Evolutionary conservation across 1,140 invertebrate species (phyloP).

Genomic region (Ips nitidus): DNA sequence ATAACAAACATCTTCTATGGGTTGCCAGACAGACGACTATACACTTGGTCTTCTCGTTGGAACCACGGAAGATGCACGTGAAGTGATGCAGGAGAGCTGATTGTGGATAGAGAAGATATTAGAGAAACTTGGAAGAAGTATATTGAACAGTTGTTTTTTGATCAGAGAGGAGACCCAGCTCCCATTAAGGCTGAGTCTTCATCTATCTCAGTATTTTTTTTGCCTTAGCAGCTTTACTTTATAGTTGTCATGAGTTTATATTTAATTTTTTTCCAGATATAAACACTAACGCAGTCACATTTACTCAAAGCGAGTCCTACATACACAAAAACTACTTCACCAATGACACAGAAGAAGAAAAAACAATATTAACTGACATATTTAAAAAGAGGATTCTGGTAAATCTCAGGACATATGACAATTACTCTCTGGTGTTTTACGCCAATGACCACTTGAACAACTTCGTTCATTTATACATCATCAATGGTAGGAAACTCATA

Average conservation of each 20-base stretch:
- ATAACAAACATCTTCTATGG: too few species aligned
- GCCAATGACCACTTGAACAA: constrained; percentile 93
- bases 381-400: constrained; percentile 78
- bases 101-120: too few species aligned
- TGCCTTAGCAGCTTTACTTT: too few species aligned
- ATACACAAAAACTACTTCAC: constrained; percentile 75
- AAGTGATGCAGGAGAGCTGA: too few species aligned
- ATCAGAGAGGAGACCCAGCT: too few species aligned
- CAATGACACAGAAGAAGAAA: constrained; percentile 63
- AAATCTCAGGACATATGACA: constrained; percentile 85
- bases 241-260: not conserved
- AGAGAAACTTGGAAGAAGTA: too few species aligned
- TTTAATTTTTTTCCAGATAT: constrained; percentile 69
- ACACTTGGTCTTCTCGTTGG: too few species aligned
- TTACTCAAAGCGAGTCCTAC: constrained; percentile 76
- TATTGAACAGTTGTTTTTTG: too few species aligned
- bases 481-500: constrained; percentile 56
- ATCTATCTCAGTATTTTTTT: too few species aligned
- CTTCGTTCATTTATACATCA: constrained; percentile 87
- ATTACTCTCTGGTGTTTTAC: constrained; percentile 80
- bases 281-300: constrained; percentile 86
- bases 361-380: constrained; percentile 70
- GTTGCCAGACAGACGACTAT: too few species aligned
- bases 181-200: too few species aligned
- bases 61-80: too few species aligned